Base-by-base conservation (phyloP, 2,888 invertebrate genomes). In the Micropterix aruncella region DNA sequence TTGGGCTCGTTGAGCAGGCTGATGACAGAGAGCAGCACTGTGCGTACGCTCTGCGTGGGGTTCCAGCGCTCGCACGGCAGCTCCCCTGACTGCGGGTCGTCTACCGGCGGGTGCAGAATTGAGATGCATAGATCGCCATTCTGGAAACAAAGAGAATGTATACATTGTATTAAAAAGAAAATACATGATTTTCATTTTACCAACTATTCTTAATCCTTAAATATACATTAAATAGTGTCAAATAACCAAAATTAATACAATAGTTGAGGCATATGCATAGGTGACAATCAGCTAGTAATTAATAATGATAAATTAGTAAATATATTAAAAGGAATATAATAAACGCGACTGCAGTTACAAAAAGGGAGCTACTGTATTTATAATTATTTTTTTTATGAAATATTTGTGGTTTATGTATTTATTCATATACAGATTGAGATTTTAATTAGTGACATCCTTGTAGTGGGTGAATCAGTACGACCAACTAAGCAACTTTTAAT, bases 21-120 rank as follows among this genome's bases (percentile, higher is more conserved):
- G 60, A 99, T 99, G 55, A 99, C 97, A 49, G 96, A 97, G 49
- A 99, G 77, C 52, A 99, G 77, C 57, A 99, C 94, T 43, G 99
- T 99, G 63, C 96, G 89, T 60, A 99, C 97, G 60, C 92, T 97
- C 73, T 99, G 99, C 53, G 99, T 99, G 44, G 99, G 99, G 76
- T 99, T 99, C 99, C 99, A 99, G 65, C 99, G 84, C 70, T 99
- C 99, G 69, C 96, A 97, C 1, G 99, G 95, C 57, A 97, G 68
- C 66, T 99, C 99, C 18, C 99, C 99, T 56, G 94, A 95, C 62
- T 97, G 97, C 36, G 99, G 97, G 70, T 99, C 99, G 67, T 99
- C 97, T 46, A 96, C 87, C 15, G 99, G 97, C 47, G 99, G 96
- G 68, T 99, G 99, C 49, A 99, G 76, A 63, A 99, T 99, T 54